Base-by-base conservation (phyloP, 2,888 invertebrate genomes). In the Caenorhabditis virilis region DNA sequence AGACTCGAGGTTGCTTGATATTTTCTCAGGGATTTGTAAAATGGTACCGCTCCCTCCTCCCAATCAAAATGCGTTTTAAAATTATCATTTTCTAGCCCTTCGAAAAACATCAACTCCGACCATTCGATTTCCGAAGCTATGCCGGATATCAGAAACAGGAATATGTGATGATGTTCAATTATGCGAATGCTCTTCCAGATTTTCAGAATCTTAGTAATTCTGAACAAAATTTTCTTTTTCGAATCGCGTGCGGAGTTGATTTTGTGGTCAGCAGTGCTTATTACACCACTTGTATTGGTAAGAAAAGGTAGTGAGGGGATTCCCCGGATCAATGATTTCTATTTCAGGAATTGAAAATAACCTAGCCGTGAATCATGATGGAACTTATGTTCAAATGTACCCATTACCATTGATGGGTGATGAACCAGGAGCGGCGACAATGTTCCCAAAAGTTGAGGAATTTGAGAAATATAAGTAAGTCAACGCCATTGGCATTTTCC, bases 141-240 rank as follows among this genome's bases (percentile, higher is more conserved):
- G 46, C 49, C 11, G 65, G 65, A 16, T 65, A 60, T 39, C 46
- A 59, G 30, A 65, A 65, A 35, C 56, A 60, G 13, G 65, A 65
- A 33, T 65, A 65, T 51, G 60, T 65, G 20, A 65, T 65, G 60
- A 33, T 65, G 33, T 65, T 65, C 56, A 65, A 65, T 42, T 65
- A 65, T 41, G 51, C 60, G 11, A 60, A 56, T 43, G 52, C 59
- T 11, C 25, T 65, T 2, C 56, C 56, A 26, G 60, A 50, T 2
- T 59, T 65, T 22, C 52, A 65, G 11, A 42, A 60, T 0, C 43
- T 65, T 2, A 49, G 52, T 9, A 53, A 46, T n/a, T 27, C 65
- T 9, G 57, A 57, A 45, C 65, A 65, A 42, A 65, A 65, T 43
- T 65, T 65, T 30, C 39, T 65, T 9, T 65, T 65, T 18, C 60